Evolutionary conservation across 37 sponge, comb jelly and placozoan species (phyloP).

Genomic region (Oopsacas minuta): DNA sequence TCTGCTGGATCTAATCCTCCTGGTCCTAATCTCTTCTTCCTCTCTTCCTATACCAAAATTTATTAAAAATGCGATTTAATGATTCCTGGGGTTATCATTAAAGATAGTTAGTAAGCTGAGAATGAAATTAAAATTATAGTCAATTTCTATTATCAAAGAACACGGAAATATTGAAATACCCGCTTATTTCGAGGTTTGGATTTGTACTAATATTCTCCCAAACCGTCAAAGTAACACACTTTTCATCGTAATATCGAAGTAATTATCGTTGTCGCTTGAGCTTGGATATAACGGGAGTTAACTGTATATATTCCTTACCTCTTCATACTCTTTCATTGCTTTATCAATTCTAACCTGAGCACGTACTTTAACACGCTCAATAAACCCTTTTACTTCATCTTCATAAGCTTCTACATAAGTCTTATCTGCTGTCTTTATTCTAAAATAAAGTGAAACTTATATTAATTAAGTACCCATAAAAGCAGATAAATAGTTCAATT

Average conservation of each 20-base stretch:
- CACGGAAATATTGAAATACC: no score
- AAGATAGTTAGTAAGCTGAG: no score
- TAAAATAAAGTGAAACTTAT: neutral
- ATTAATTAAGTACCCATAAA: neutral
- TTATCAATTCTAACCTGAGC: slow-evolving; percentile 70
- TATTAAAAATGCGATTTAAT: neutral
- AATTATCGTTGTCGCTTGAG: no score
- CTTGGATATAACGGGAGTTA: no score
- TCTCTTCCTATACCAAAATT: slow-evolving; percentile 50
- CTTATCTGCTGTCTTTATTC: slow-evolving; percentile 83
- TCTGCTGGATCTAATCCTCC: slow-evolving; percentile 96
- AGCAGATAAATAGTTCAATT: neutral
- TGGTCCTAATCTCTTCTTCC: slow-evolving; percentile 86
- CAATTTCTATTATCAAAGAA: no score
- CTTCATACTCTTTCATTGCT: slow-evolving; percentile 52
- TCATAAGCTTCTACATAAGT: slow-evolving; percentile 81
- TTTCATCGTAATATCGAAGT: no score
- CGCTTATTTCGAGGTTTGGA: no score
- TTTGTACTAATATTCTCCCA: no score
- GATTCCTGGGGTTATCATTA: neutral
- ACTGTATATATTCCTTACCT: slow-evolving; percentile 21
- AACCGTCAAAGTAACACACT: no score
- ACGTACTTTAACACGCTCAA: slow-evolving; percentile 51
- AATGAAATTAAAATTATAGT: no score
- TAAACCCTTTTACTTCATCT: slow-evolving; percentile 71